These are phyloP conservation scores for Motacilla tschutschensis DNA, from an alignment of 2,113 vertebrate species.

Conservation along the genomic window DNA sequence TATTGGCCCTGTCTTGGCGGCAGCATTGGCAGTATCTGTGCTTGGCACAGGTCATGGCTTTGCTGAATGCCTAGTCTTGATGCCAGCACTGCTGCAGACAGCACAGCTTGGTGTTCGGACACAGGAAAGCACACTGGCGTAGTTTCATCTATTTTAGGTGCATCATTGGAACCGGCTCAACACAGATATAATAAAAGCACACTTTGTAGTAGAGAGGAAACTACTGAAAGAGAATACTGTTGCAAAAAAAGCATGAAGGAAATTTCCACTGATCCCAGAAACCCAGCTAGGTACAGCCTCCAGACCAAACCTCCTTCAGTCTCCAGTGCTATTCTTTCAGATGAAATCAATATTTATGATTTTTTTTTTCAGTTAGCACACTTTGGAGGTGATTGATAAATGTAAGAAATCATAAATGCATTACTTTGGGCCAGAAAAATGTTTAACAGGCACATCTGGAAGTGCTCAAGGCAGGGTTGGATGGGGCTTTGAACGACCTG, in stretches of 20 bases:
- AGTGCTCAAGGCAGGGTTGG: not conserved
- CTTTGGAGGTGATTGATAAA: not conserved
- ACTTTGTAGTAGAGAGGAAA: constrained; percentile 26
- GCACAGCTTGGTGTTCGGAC: not conserved
- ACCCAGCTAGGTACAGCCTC: not conserved
- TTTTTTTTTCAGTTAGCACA: not conserved
- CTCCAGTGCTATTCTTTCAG: not conserved
- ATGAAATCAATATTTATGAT: not conserved
- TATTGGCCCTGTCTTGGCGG: not conserved
- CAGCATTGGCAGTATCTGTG: not conserved
- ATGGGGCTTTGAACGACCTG: not conserved
- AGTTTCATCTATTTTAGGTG: constrained; percentile 57
- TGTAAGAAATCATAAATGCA: not conserved
- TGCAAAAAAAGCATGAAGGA: constrained; percentile 16
- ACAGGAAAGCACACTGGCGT: constrained; percentile 8
- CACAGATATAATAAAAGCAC: constrained; percentile 34
- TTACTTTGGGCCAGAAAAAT: not conserved
- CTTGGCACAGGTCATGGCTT: not conserved
- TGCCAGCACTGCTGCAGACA: not conserved
- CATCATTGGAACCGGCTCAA: constrained; percentile 13
- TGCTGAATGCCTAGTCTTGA: constrained; percentile 13
- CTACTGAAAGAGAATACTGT: constrained; percentile 57
- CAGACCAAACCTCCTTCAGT: not conserved
- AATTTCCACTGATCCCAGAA: constrained; percentile 49
- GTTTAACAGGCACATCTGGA: not conserved